Percentiles rank a stretch among this genome's conserved stretches.
phyloP scores from a whole-genome alignment of 2,113 vertebrate genomes.

The Psittacula cyanocephala region DNA sequence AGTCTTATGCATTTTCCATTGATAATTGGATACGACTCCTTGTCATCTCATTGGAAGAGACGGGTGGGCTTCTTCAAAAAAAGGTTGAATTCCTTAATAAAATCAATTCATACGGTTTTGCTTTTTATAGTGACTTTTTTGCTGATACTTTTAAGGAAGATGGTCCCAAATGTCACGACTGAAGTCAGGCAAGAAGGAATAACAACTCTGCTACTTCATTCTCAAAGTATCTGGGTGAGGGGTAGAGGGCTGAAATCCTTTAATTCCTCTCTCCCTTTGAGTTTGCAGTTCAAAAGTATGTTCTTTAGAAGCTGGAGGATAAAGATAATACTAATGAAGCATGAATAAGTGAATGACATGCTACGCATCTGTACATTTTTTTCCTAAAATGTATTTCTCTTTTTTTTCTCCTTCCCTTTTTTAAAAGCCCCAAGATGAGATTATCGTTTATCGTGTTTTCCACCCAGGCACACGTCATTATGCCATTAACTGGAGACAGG shows the following conservation, averaged over 20 bases:
- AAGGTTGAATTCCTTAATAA: neutral
- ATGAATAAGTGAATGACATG: neutral
- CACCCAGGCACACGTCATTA: slow-evolving; percentile 77
- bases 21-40: neutral
- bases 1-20: neutral
- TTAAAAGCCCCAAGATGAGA: slow-evolving; percentile 87
- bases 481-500: slow-evolving; percentile 94
- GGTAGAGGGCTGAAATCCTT: neutral
- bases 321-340: neutral
- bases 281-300: neutral
- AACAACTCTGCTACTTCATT: neutral
- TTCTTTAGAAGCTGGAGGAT: neutral
- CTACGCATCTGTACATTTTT: neutral
- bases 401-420: slow-evolving; percentile 21
- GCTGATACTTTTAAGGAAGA: neutral
- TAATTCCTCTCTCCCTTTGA: neutral
- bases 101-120: neutral
- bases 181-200: neutral
- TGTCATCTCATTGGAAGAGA: neutral
- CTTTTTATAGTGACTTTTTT: neutral
- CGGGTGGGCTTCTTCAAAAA: neutral
- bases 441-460: slow-evolving; percentile 96
- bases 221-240: neutral
- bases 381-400: neutral
- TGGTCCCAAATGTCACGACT: neutral